phyloP scores from a whole-genome alignment of 2,113 vertebrate species.

The Pollachius pollachius region DNA sequence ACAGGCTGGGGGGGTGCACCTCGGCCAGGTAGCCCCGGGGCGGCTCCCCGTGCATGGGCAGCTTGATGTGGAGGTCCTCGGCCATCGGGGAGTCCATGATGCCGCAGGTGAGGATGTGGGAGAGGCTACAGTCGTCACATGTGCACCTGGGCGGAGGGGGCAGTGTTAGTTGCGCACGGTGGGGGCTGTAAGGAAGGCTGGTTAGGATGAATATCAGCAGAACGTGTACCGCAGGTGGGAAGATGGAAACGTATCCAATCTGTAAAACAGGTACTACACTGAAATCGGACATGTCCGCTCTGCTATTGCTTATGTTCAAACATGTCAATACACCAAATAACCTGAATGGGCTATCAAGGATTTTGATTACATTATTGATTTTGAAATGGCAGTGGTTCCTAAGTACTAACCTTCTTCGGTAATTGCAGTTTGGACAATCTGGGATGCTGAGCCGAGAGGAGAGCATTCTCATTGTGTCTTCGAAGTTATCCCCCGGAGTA shows the following conservation, averaged over 20 bases:
- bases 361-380: no score
- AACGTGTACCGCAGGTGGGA: no score
- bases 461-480: slow-evolving; percentile 92
- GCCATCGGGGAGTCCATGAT: slow-evolving; percentile 93
- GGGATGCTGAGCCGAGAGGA: slow-evolving; percentile 91
- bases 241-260: no score
- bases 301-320: no score
- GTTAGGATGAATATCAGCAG: background rate
- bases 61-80: slow-evolving; percentile 87
- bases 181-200: background rate
- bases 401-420: slow-evolving; percentile 84
- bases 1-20: slow-evolving; percentile 89
- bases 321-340: no score
- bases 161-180: background rate
- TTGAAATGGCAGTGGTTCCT: background rate
- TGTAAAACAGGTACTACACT: no score
- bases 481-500: slow-evolving; percentile 86
- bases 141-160: slow-evolving; percentile 80
- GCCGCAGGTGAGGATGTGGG: slow-evolving; percentile 96
- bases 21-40: slow-evolving; percentile 85
- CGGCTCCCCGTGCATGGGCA: slow-evolving; percentile 85
- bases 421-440: slow-evolving; percentile 98
- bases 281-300: no score
- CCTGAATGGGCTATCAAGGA: no score
- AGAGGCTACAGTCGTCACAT: slow-evolving; percentile 98